These are phyloP conservation scores for Drosophila obscura DNA, from an alignment of 1,140 invertebrate species.

Conservation along the genomic window DNA sequence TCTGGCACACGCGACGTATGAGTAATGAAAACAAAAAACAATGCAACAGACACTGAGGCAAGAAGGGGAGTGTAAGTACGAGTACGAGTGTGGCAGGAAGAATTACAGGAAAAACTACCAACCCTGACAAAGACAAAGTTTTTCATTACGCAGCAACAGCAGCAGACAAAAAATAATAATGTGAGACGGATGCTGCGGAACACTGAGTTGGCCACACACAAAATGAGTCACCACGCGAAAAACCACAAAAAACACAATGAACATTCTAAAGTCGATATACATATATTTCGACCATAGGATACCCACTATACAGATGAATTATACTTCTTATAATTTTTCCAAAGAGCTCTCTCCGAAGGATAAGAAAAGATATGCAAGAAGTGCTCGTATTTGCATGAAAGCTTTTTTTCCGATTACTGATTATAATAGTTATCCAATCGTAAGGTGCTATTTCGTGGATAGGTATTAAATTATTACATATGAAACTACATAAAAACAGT, in stretches of 20 bases:
- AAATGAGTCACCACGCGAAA: constrained; percentile 31
- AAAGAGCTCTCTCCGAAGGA: too few relatives aligned
- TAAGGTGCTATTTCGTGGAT: too few relatives aligned
- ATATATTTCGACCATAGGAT: too few relatives aligned
- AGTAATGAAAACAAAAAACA: constrained; percentile 68
- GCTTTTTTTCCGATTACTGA: too few relatives aligned
- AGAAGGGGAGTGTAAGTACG: background rate
- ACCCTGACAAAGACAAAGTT: constrained; percentile 74
- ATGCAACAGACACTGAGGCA: constrained; percentile 23
- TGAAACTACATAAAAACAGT: too few relatives aligned
- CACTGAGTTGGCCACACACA: constrained; percentile 39
- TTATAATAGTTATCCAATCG: too few relatives aligned
- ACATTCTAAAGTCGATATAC: too few relatives aligned
- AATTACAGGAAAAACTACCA: constrained; percentile 30
- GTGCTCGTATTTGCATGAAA: too few relatives aligned
- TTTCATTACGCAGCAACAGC: constrained; percentile 64
- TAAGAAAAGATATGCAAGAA: too few relatives aligned
- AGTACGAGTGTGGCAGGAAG: background rate
- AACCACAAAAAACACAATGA: background rate
- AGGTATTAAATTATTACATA: too few relatives aligned
- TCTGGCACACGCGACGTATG: constrained; percentile 57
- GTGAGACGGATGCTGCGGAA: constrained; percentile 51
- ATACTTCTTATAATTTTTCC: too few relatives aligned
- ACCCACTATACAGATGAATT: too few relatives aligned
- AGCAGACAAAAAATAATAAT: constrained; percentile 57